phyloP scores from a whole-genome alignment of 1,140 invertebrate genomes.

The Drosophila mojavensis region DNA sequence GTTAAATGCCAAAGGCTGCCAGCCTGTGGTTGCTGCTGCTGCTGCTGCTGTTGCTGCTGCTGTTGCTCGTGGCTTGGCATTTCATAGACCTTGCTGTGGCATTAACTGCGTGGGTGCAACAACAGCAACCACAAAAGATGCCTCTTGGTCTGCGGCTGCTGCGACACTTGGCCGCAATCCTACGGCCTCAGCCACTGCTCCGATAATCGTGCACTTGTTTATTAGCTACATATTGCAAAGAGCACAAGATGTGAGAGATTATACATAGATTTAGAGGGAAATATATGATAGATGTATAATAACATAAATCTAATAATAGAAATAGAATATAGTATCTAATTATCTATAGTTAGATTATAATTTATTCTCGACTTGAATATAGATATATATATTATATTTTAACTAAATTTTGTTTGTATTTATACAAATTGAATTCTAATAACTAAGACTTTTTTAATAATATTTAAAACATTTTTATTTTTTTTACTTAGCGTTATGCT shows the following conservation, averaged over 20 bases:
- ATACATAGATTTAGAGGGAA: neutral
- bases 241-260: no score
- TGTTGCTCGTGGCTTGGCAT: slow-evolving; percentile 16
- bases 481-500: no score
- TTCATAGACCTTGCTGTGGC: slow-evolving; percentile 22
- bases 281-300: neutral
- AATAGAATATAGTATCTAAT: neutral
- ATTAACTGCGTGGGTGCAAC: slow-evolving; percentile 47
- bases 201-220: slow-evolving; percentile 44
- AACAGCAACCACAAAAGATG: slow-evolving; percentile 18
- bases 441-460: no score
- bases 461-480: no score
- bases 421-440: neutral
- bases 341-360: no score
- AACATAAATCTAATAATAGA: neutral
- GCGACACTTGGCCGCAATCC: slow-evolving; percentile 30
- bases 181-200: neutral
- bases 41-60: no score
- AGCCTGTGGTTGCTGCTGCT: slow-evolving; percentile 19
- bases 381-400: no score
- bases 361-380: no score
- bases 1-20: slow-evolving; percentile 66
- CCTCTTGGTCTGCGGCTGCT: slow-evolving; percentile 16
- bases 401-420: neutral
- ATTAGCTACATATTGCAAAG: slow-evolving; percentile 1